A percentile compares a stretch with the other conserved stretches of the same genome.
Conservation (phyloP, 2,113 vertebrate species). For the Ranitomeya imitator region DNA sequence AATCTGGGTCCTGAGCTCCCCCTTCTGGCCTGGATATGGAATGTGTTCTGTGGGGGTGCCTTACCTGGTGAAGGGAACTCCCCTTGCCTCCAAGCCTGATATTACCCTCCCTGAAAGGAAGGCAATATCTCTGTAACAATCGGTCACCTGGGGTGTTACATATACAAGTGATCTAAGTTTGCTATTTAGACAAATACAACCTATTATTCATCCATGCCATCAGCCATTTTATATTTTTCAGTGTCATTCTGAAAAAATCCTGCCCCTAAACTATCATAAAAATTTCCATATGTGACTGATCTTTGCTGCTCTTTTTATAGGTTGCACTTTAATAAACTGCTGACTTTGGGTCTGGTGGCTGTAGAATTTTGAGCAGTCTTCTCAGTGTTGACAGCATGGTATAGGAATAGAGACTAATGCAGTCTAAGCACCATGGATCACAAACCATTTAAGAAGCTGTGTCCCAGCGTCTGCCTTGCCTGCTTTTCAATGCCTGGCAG, state of each 20-base stretch:
- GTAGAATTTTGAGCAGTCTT: not conserved
- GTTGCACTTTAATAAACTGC: not conserved
- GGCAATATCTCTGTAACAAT: no score
- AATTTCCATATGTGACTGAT: not conserved
- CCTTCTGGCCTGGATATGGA: no score
- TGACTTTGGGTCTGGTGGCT: not conserved
- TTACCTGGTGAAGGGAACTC: no score
- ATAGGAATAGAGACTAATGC: conserved; percentile 19
- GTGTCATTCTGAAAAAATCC: not conserved
- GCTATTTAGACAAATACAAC: not conserved
- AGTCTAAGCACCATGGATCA: not conserved
- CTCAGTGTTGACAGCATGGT: not conserved
- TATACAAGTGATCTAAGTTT: not conserved
- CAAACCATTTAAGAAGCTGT: conserved; percentile 7
- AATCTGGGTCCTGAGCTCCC: no score
- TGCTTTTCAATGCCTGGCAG: conserved; percentile 24
- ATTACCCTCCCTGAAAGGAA: no score
- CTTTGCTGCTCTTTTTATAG: not conserved
- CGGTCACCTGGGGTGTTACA: no score
- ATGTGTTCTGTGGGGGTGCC: no score
- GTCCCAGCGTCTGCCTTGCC: not conserved
- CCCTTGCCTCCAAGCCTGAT: no score
- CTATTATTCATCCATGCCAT: not conserved
- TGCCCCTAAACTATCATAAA: not conserved
- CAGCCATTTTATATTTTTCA: not conserved